Evolutionary conservation across 37 sponge, comb jelly and placozoan species (phyloP).

Genomic region (Ephydatia muelleri): DNA sequence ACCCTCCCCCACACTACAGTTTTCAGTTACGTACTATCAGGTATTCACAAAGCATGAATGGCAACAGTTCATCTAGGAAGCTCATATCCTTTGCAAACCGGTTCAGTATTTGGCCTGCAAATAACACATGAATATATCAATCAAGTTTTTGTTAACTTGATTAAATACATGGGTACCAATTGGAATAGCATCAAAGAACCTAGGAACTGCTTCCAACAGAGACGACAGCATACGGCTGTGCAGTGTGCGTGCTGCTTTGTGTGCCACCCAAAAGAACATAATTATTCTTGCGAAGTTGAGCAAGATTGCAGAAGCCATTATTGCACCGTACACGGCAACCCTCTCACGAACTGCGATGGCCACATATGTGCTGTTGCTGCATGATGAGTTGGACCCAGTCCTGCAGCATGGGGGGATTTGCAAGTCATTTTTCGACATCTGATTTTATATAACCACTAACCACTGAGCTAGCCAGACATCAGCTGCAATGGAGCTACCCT

Average conservation of each 20-base stretch:
- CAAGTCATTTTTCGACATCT: too few species aligned
- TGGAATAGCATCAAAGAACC: slow-evolving; percentile 85
- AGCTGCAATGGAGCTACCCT: slow-evolving; percentile 40
- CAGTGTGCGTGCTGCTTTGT: slow-evolving; percentile 60
- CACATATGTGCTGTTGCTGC: too few species aligned
- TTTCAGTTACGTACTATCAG: slow-evolving; percentile 60
- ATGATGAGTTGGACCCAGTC: slow-evolving; percentile 15
- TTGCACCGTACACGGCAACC: slow-evolving; percentile 43
- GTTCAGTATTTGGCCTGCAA: slow-evolving; percentile 53
- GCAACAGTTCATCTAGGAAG: slow-evolving; percentile 55
- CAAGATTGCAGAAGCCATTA: slow-evolving; percentile 20
- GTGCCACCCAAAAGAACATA: slow-evolving; percentile 38
- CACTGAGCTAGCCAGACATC: slow-evolving; percentile 78
- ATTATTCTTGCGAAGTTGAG: slow-evolving; percentile 36
- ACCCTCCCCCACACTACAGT: too few species aligned
- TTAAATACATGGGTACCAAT: too few species aligned
- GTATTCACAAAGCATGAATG: slow-evolving; percentile 46
- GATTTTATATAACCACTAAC: too few species aligned
- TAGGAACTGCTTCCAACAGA: slow-evolving; percentile 64
- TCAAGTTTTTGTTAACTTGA: too few species aligned
- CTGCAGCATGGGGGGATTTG: background rate
- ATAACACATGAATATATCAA: too few species aligned
- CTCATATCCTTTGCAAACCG: slow-evolving; percentile 49
- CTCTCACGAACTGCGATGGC: too few species aligned
- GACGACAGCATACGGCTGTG: slow-evolving; percentile 74